Conservation (phyloP, 1,140 invertebrate species). For the Ptiloglossa arizonensis region DNA sequence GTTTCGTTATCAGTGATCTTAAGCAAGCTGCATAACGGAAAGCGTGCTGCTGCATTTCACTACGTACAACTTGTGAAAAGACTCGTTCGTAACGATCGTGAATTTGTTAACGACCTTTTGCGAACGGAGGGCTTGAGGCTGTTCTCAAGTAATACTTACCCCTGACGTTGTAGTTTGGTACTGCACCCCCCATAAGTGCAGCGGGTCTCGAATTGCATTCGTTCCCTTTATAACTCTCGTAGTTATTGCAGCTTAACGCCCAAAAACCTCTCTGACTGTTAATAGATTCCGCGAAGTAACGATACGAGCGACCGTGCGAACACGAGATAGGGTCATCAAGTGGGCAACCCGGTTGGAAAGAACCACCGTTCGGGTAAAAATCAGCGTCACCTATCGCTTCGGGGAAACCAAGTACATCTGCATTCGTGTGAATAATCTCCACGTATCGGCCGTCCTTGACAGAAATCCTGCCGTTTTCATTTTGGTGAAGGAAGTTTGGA, state of each 20-base stretch:
- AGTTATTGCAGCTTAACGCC: slow-evolving; percentile 54
- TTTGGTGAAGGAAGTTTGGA: slow-evolving; percentile 75
- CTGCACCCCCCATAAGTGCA: slow-evolving; percentile 61
- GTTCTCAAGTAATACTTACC: slow-evolving; percentile 67
- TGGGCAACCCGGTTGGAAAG: slow-evolving; percentile 71
- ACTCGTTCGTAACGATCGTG: no score
- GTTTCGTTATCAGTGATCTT: no score
- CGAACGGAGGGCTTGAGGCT: slow-evolving; percentile 50
- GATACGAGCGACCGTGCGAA: slow-evolving; percentile 55
- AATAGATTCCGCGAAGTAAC: slow-evolving; percentile 74
- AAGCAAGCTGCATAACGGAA: no score
- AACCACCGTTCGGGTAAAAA: slow-evolving; percentile 84
- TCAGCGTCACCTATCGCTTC: slow-evolving; percentile 80
- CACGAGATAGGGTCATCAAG: slow-evolving; percentile 41
- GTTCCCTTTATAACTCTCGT: slow-evolving; percentile 33
- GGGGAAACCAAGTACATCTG: slow-evolving; percentile 67
- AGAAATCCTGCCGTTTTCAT: slow-evolving; percentile 68
- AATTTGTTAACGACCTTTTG: slow-evolving; percentile 56
- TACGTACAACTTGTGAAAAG: no score
- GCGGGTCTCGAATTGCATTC: slow-evolving; percentile 35
- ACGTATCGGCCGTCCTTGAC: slow-evolving; percentile 78
- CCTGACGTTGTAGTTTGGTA: slow-evolving; percentile 26
- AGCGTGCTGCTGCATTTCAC: no score
- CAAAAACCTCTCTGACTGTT: slow-evolving; percentile 60
- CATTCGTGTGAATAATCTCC: slow-evolving; percentile 81